Conservation (phyloP, 2,888 invertebrate species). For the Desoria tigrina region DNA sequence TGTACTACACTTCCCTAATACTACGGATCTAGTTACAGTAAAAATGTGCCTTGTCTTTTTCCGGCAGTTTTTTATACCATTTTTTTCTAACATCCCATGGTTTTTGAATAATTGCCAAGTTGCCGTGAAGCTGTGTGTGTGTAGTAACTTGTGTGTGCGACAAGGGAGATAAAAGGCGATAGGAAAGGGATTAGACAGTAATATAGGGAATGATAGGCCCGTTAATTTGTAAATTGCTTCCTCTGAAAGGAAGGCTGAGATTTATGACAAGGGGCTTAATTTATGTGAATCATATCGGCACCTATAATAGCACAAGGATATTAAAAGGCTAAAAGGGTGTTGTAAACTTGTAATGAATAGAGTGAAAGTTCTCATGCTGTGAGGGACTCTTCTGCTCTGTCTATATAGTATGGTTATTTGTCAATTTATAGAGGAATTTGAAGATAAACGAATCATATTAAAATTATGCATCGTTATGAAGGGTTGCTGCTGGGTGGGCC, state of each 20-base stretch:
- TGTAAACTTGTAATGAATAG: slow-evolving; percentile 5
- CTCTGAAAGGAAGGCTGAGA: slow-evolving; percentile 10
- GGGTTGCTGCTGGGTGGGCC: background rate
- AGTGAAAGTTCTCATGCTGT: background rate
- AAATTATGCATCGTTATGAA: background rate
- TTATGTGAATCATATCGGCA: slow-evolving; percentile 5
- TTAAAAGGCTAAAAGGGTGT: too few relatives aligned
- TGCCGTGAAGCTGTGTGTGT: background rate
- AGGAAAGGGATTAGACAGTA: slow-evolving; percentile 7
- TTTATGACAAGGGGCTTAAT: slow-evolving; percentile 16
- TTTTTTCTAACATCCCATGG: slow-evolving; percentile 15
- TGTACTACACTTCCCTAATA: too few relatives aligned
- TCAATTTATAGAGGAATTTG: background rate
- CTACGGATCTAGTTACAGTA: too few relatives aligned
- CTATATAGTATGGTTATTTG: background rate
- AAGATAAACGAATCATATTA: background rate
- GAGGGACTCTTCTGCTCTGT: background rate
- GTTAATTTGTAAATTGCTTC: slow-evolving; percentile 21
- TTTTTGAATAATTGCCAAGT: slow-evolving; percentile 24
- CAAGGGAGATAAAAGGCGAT: background rate
- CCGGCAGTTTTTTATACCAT: slow-evolving; percentile 19
- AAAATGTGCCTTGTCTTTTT: slow-evolving; percentile 12
- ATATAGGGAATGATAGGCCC: background rate
- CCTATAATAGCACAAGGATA: background rate
- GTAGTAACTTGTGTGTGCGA: background rate